Base-by-base conservation (phyloP, 2,888 invertebrate genomes). In the Hanleya hanleyi region DNA sequence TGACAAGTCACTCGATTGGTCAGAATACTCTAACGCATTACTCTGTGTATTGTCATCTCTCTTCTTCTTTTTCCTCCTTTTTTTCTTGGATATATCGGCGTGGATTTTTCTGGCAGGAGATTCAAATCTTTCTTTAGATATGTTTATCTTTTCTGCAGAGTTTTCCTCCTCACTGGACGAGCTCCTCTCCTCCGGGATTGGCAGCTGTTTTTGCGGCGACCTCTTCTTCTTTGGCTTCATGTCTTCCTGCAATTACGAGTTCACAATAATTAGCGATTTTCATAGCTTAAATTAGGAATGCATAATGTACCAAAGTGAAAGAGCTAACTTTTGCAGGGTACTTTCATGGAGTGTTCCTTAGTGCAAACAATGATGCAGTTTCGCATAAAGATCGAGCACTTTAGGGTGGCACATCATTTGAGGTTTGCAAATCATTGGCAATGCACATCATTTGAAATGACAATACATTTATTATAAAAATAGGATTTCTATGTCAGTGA, bases 21-120 rank as follows among this genome's bases (percentile, higher is more conserved):
- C 76, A 57, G 76, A 71, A 69, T 77, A 77, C 61, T 77, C 75
- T 9, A 76, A 37, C 12, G 72, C 36, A 47, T 75, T 75, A 71
- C 74, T 74, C 57, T 76, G 73, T 69, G 70, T 68, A 5, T 74
- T 22, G 61, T 76, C 77, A 0, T 73, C 74, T 68, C 67, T 75
- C 12, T 61, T 38, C 15, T 68, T 38, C 32, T 71, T 62, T 61
- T 47, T 68, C 7, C 38, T 61, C 41, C 75, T 73, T 7, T 76
- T 66, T 33, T 76, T 79, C 47, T 71, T 74, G 18, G 76, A 67
- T 18, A 80, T 69, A n/a, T 83, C 77, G 69, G 76, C 78, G 69
- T 81, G 80, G 15, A 80, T 68, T 37, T 74, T 80, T 64, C 78
- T 80, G 26, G 76, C 67, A 26, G 80, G 78, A 32, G 79, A 65